Evolutionary conservation across 2,888 invertebrate species (phyloP).

Genomic region (Pristionchus entomophagus): DNA sequence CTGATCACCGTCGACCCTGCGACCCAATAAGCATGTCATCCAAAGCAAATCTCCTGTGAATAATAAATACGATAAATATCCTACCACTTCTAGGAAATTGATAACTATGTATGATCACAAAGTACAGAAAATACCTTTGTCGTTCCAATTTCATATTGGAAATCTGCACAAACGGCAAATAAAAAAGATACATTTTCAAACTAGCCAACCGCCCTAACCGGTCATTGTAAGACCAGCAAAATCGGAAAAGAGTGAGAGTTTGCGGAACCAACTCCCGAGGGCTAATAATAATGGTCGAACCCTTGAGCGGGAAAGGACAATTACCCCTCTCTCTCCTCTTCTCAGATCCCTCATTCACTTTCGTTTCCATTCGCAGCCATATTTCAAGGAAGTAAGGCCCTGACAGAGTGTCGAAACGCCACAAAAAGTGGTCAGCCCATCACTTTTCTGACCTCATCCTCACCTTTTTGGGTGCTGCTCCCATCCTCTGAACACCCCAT

Average conservation of each 20-base stretch:
- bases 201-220: not conserved
- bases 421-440: not conserved
- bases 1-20: too few species aligned
- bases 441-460: slow-evolving; percentile 7
- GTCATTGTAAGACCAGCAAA: not conserved
- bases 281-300: slow-evolving; percentile 12
- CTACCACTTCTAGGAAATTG: too few species aligned
- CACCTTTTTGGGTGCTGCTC: not conserved
- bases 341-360: not conserved
- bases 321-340: not conserved
- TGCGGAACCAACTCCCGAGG: not conserved
- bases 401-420: not conserved
- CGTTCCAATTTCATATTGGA: too few species aligned
- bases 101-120: too few species aligned
- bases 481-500: not conserved
- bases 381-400: not conserved
- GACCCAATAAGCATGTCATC: too few species aligned
- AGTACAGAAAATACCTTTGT: too few species aligned
- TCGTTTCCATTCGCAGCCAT: slow-evolving; percentile 27
- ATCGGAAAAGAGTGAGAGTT: not conserved
- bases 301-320: not conserved
- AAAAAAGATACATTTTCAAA: too few species aligned
- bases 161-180: too few species aligned
- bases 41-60: too few species aligned
- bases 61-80: too few species aligned